Evolutionary conservation across 2,113 vertebrate genomes (phyloP).

Genomic region (Rhinolophus ferrumequinum): DNA sequence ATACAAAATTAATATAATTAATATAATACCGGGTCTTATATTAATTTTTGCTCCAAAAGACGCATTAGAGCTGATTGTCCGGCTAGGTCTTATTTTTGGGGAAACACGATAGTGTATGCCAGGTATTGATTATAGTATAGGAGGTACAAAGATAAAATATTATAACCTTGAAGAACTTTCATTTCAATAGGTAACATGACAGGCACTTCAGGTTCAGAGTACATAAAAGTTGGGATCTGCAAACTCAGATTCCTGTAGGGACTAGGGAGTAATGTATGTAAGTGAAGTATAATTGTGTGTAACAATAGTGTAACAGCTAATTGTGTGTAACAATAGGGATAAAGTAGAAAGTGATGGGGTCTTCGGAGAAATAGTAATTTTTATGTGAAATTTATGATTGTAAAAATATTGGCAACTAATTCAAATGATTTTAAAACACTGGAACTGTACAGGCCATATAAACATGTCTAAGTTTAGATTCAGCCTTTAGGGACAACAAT

Average conservation of each 20-base stretch:
- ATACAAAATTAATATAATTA: no score
- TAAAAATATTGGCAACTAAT: neutral
- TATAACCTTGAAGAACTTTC: constrained; percentile 20
- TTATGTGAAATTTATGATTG: neutral
- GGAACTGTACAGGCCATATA: neutral
- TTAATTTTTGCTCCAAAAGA: no score
- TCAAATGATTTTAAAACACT: constrained; percentile 38
- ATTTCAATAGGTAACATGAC: neutral
- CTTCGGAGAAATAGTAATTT: constrained; percentile 42
- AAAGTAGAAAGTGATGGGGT: constrained; percentile 27
- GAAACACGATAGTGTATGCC: neutral
- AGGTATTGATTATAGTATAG: neutral
- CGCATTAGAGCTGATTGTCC: no score
- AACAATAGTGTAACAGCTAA: neutral
- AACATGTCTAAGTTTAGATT: neutral
- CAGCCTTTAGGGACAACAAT: neutral
- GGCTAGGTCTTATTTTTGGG: no score
- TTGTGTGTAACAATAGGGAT: neutral
- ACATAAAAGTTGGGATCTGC: neutral
- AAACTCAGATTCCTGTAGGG: neutral
- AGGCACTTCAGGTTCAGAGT: neutral
- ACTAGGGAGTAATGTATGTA: neutral
- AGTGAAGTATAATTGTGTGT: neutral
- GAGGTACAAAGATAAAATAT: constrained; percentile 22
- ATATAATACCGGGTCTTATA: no score